Base-by-base conservation (phyloP, 2,797 vertebrate species). In the Pygocentrus nattereri region DNA sequence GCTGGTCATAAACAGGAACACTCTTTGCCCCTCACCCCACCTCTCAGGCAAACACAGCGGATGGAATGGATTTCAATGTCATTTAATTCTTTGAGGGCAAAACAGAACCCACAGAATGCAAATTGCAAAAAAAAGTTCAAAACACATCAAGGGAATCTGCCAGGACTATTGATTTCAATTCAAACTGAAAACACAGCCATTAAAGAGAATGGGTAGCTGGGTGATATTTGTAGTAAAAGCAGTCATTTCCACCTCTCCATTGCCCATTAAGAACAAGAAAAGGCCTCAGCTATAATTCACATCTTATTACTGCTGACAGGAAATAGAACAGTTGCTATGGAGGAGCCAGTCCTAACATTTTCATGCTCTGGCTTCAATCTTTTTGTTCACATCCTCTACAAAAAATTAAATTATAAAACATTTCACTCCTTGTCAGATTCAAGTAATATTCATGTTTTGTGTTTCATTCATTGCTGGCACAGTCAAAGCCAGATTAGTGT, bases 111-210 rank as follows among this genome's bases (percentile, higher is more conserved):
- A 12, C n/a, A 18, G 56, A 71, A 23, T 72, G 70, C 27, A 56
- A 79, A 75, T 50, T 30, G 25, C 21, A 38, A 4, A 6, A 50
- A n/a, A 23, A 65, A 54, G 64, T 62, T 5, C 75, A 58, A 41
- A 68, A 59, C 50, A 31, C 59, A 67, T 76, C 54, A 77, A 34
- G 41, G 52, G 68, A 84, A 80, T 78, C 73, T 61, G 31, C 10
- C 52, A 74, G 58, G 71, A 49, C 50, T 80, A 78, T 86, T 78
- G 76, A 85, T 82, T 82, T 74, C 47, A 72, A 74, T 80, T 68
- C 72, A 83, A 72, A 59, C 75, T 49, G 31, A 71, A 78, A 82
- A 84, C 31, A 74, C 16, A 56, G 64, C 68, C 74, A 77, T 74
- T 84, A 71, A 73, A 67, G n/a, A 73, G 5, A 74, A 74, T 59